phyloP scores from a whole-genome alignment of 2,113 vertebrate species.

The Paraplagusia blochii region DNA sequence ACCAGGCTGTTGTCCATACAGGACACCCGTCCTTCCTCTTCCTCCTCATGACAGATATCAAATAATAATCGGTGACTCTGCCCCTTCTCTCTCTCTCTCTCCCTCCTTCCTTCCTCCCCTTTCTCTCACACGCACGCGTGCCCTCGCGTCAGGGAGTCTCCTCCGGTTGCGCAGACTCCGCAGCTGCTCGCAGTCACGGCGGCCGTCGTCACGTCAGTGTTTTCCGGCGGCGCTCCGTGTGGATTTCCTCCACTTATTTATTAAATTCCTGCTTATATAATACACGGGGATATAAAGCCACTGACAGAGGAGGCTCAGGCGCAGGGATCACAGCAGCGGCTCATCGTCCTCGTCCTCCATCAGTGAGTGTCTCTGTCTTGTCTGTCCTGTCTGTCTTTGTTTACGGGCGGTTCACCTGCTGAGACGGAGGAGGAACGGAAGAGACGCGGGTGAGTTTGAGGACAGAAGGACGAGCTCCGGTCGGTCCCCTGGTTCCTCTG shows the following conservation, averaged over 20 bases:
- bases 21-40: too few species aligned
- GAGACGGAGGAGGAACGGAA: neutral
- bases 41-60: too few species aligned
- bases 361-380: constrained; percentile 58
- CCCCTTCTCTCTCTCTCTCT: too few species aligned
- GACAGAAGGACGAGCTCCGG: neutral
- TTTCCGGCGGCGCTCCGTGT: constrained; percentile 45
- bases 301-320: constrained; percentile 11
- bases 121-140: constrained; percentile 15
- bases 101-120: constrained; percentile 36
- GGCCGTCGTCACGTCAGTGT: constrained; percentile 56
- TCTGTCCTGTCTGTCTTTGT: neutral
- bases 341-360: neutral
- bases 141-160: constrained; percentile 68
- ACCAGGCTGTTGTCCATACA: neutral
- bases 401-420: neutral
- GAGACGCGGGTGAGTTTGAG: too few species aligned
- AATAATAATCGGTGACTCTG: too few species aligned
- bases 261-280: constrained; percentile 67
- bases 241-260: constrained; percentile 65
- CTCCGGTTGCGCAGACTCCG: constrained; percentile 66
- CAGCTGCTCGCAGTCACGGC: constrained; percentile 5
- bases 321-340: too few species aligned
- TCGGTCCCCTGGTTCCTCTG: too few species aligned
- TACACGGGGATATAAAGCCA: constrained; percentile 18